Evolutionary conservation across 2,797 vertebrate genomes (phyloP).

Genomic region (Oophaga sylvatica): DNA sequence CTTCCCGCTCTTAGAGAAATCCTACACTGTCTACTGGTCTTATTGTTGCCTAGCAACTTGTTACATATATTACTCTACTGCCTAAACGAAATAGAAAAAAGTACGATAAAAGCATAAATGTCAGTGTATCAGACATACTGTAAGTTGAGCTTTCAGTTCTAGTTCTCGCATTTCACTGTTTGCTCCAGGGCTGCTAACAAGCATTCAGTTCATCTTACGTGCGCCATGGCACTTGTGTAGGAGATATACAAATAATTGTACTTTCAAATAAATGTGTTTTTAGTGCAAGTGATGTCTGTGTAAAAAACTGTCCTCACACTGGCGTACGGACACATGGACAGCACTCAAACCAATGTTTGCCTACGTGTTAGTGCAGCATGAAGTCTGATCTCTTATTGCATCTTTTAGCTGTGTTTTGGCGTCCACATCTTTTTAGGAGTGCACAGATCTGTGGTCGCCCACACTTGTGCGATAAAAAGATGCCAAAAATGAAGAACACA

Average conservation of each 20-base stretch:
- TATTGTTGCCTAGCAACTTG: conserved; percentile 30
- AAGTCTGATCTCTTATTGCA: too few relatives aligned
- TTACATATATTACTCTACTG: conserved; percentile 14
- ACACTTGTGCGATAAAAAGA: too few relatives aligned
- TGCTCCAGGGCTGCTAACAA: neutral
- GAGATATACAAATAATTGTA: neutral
- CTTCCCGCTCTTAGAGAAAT: neutral
- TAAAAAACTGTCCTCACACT: too few relatives aligned
- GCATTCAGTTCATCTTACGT: neutral
- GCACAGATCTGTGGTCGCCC: too few relatives aligned
- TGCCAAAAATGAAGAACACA: too few relatives aligned
- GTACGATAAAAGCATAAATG: neutral
- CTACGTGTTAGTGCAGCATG: too few relatives aligned
- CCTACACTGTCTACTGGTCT: neutral
- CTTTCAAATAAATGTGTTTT: too few relatives aligned
- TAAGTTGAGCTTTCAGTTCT: neutral
- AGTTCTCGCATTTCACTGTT: neutral
- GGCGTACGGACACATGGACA: too few relatives aligned
- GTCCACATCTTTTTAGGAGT: too few relatives aligned
- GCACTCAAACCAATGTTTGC: too few relatives aligned
- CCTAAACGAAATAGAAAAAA: neutral
- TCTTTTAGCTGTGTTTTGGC: too few relatives aligned
- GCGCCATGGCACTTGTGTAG: neutral
- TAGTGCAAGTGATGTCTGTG: too few relatives aligned
- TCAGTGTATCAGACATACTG: neutral